Base-by-base conservation (phyloP, 2,113 vertebrate species). In the Pogonocichla stellata region DNA sequence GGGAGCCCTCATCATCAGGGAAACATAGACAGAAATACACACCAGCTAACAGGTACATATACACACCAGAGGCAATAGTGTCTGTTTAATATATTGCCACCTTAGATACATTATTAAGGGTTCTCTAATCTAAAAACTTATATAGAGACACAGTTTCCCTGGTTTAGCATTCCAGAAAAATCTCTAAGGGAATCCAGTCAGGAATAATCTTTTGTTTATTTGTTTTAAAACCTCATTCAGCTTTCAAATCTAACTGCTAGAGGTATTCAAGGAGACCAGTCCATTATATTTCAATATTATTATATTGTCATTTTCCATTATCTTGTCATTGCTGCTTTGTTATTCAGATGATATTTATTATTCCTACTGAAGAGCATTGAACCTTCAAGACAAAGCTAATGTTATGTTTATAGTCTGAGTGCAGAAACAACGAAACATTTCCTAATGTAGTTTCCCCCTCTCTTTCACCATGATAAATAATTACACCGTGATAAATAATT, bases 321-420 rank as follows among this genome's bases (percentile, higher is more conserved):
- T 77, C 34, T 77, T 83, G 42, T 56, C 42, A 92, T 79, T 92
- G 33, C 25, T 80, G 18, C 64, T 93, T 88, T 75, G 33, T 90
- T 94, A 91, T 91, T 93, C 73, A 94, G 40, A 56, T 70, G 73
- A 48, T 66, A 40, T 92, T 42, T 86, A 61, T 80, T 81, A 82
- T 73, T 95, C 78, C 31, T 85, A 18, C 80, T 95, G 86, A 50
- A 50, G 86, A 62, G 50, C 65, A 92, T 4, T 73, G 62, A 79
- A 83, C 42, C 34, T 93, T 87, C 75, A 88, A 80, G 24, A 17
- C n/a, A 88, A 84, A 84, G 45, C 42, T 82, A 91, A 77, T 40
- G 4, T 69, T 87, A 69, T 57, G 85, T 74, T 94, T 92, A 47
- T 31, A 81, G 42, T 69, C 64, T 57, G 69, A 61, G 60, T 71